Conservation (phyloP, 2,888 invertebrate species). For the Coecobrya sp. region DNA sequence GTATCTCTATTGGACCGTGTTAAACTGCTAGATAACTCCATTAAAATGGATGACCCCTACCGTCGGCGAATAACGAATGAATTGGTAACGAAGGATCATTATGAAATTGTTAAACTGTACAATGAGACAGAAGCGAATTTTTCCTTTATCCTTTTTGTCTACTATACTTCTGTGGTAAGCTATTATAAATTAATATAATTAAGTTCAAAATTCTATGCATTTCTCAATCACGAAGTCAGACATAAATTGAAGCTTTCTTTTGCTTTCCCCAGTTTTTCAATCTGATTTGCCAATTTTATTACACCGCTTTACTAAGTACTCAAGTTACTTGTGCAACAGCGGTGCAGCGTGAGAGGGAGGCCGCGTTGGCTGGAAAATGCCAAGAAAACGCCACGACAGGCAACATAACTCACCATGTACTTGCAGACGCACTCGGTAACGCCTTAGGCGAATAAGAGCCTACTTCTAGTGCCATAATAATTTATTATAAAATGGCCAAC, state of each 20-base stretch:
- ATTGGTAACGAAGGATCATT: slow-evolving; percentile 55
- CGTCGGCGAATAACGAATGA: slow-evolving; percentile 56
- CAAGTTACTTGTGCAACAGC: slow-evolving; percentile 69
- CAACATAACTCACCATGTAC: no score
- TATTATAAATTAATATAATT: no score
- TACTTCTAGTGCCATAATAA: no score
- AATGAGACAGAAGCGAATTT: slow-evolving; percentile 62
- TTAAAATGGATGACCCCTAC: slow-evolving; percentile 55
- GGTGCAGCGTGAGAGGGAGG: slow-evolving; percentile 30
- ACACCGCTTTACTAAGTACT: slow-evolving; percentile 54
- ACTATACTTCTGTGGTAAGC: slow-evolving; percentile 62
- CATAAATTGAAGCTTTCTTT: no score
- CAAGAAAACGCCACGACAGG: no score
- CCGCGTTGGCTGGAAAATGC: slow-evolving; percentile 3
- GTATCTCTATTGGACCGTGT: no score
- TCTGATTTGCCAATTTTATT: slow-evolving; percentile 76
- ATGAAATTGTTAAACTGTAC: slow-evolving; percentile 59
- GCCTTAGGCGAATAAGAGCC: no score
- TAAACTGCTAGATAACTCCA: slow-evolving; percentile 58
- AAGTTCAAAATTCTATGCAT: no score
- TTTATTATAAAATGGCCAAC: no score
- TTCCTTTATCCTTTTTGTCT: slow-evolving; percentile 57
- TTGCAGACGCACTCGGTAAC: no score
- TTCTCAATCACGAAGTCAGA: no score
- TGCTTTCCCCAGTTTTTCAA: slow-evolving; percentile 63